phyloP scores from a whole-genome alignment of 2,888 invertebrate species.

The Caenorhabditis imperialis region DNA sequence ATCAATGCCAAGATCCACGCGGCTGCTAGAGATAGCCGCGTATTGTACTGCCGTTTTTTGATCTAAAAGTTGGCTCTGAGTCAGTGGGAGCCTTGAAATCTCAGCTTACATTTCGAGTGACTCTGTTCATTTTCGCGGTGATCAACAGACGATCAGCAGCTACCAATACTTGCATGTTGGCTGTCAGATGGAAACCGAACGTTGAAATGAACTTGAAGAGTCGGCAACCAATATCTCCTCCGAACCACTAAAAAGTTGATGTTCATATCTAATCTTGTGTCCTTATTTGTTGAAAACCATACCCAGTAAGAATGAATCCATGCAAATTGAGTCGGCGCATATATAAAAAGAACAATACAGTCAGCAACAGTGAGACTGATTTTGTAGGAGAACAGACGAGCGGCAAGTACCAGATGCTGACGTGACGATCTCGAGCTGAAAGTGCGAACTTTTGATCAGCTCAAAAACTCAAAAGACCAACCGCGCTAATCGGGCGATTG shows the following conservation, averaged over 20 bases:
- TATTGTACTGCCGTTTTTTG: conserved; percentile 58
- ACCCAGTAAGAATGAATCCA: conserved; percentile 68
- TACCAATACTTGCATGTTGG: conserved; percentile 70
- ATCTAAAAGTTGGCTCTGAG: conserved; percentile 17
- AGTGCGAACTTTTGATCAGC: too few relatives aligned
- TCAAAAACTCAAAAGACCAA: conserved; percentile 1
- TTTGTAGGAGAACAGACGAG: conserved; percentile 64
- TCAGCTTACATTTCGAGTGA: conserved; percentile 52
- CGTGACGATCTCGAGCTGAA: conserved; percentile 50
- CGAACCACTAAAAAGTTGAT: conserved; percentile 67
- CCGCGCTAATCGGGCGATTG: conserved; percentile 49
- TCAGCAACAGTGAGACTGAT: conserved; percentile 66
- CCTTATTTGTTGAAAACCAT: neutral
- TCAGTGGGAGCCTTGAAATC: neutral
- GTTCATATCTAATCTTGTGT: too few relatives aligned
- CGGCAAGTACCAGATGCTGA: conserved; percentile 60
- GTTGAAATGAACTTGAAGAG: conserved; percentile 67
- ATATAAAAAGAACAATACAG: conserved; percentile 64
- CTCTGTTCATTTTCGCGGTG: conserved; percentile 62
- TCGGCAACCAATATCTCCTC: conserved; percentile 60
- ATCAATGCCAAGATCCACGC: conserved; percentile 65
- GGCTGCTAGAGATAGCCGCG: conserved; percentile 52
- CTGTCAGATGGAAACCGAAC: conserved; percentile 68
- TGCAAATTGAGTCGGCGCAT: conserved; percentile 66
- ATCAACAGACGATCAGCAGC: conserved; percentile 67